Base-by-base conservation (phyloP, 2,797 vertebrate species). In the Cossypha dichroa region DNA sequence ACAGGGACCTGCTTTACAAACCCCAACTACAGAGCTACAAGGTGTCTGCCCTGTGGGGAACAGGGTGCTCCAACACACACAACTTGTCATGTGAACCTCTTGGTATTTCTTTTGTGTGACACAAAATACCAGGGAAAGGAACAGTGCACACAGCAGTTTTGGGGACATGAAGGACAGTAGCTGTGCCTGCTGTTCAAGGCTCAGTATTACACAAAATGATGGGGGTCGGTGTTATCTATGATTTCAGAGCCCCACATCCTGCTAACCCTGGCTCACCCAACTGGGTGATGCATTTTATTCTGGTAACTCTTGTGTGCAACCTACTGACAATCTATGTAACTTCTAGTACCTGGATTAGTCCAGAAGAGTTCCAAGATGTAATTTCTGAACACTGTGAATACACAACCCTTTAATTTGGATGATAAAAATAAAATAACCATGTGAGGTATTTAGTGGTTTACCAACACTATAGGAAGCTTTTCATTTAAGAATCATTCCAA, bases 391-490 rank as follows among this genome's bases (percentile, higher is more conserved):
- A 75, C 13, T 5, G 16, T 36, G 55, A 72, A 70, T 8, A 88
- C 1, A 66, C 10, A 59, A 23, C 15, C 38, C 26, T 74, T 69
- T 48, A 62, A 92, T 54, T 75, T 43, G 73, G 25, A 54, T 31
- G 5, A 90, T 62, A 78, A 62, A 64, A 78, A 36, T 51, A 58
- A 31, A 56, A 46, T 6, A n/a, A 31, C 29, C 36, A 43, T 6
- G 0, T 34, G 67, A 51, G 16, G n/a, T 36, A 82, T 31, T 80
- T 46, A 72, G 36, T 74, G 13, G 43, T 80, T 80, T 82, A 92
- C 74, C 73, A 91, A 91, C 38, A 26, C 34, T 52, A 70, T 7
- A 64, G 67, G 77, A 96, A 93, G 70, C 59, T 79, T 91, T 91
- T 77, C 26, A 91, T 75, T 91, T 74, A 83, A 95, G 48, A 86